Evolutionary conservation across 2,797 vertebrate genomes (phyloP).

Genomic region (Danio choprae): DNA sequence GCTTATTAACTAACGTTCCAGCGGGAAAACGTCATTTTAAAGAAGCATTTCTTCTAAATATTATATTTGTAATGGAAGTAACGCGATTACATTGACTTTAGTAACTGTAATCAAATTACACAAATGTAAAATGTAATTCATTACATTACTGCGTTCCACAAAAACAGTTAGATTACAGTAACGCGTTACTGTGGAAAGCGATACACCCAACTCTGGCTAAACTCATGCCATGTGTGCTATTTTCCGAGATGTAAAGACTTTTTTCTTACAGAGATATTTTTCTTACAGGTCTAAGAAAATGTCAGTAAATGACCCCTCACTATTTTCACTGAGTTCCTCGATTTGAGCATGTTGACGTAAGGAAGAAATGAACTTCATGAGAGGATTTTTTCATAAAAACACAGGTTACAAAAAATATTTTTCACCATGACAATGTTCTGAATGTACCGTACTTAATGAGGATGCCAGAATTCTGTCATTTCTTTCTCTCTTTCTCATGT

Average conservation of each 20-base stretch:
- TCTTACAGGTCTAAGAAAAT: background rate
- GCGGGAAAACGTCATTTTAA: too few relatives aligned
- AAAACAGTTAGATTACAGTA: too few relatives aligned
- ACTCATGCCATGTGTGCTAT: background rate
- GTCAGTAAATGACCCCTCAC: background rate
- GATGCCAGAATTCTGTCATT: background rate
- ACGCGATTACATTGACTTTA: too few relatives aligned
- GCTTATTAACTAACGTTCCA: too few relatives aligned
- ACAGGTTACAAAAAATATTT: background rate
- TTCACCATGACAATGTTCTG: background rate
- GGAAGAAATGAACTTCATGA: background rate
- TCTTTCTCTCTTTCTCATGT: background rate
- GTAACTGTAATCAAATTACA: too few relatives aligned
- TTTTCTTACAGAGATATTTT: background rate
- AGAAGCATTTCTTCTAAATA: too few relatives aligned
- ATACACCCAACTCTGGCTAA: too few relatives aligned
- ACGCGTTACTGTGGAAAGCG: too few relatives aligned
- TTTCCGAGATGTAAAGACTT: too few relatives aligned
- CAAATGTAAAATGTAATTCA: too few relatives aligned
- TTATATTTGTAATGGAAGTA: too few relatives aligned
- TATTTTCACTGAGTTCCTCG: background rate
- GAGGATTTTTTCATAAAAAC: background rate
- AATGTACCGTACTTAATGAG: background rate
- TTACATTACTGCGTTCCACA: too few relatives aligned
- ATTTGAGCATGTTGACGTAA: background rate